Base-by-base conservation (phyloP, 53 echinoderm and acorn worm species). In the Paelopatides confundens region DNA sequence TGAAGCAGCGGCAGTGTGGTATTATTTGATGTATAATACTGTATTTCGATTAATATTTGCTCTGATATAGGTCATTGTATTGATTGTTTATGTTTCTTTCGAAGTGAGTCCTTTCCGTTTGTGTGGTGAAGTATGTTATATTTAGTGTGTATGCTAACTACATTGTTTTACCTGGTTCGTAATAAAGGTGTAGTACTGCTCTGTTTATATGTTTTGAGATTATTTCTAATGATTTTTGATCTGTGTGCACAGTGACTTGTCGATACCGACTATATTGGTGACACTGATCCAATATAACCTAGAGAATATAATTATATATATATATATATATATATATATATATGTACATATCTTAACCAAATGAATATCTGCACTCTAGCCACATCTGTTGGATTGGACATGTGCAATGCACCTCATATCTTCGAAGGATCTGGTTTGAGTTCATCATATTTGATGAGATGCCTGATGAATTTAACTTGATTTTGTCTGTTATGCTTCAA, bases 161-260 rank as follows among this genome's bases (percentile, higher is more conserved):
- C 88, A 92, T 77, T 21, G 84, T 76, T 8, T 79, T 67, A 10
- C 64, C 89, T 89, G 71, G 79, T 38, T 51, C 67, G 82, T 81
- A 91, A 29, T 1, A n/a, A 37, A 91, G 66, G 21, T 21, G 82
- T 31, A 76, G 84, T 3, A 91, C 91, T 62, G 91, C 86, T 31
- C 31, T 63, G 62, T 90, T 86, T 31, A 93, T 85, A 37, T 87
- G 93, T 81, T 93, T 93, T 63, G n/a, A 81, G 35, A 93, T 91
- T 28, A 83, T 91, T 74, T 93, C 90, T 12, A 88, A 81, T 14
- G 94, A 88, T 66, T 91, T 90, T 51, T 91, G 88, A 85, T 91
- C 90, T 38, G 85, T 87, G 35, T 93, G 86, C 14, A 90, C 93
- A 54, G 33, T 74, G 6, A 93, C 84, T 31, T 27, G 70, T 63